Evolutionary conservation across 2,888 invertebrate genomes (phyloP), one percentile per base, ranked within the genome.

Genomic region (Rhagophthalmus giganteus): DNA sequence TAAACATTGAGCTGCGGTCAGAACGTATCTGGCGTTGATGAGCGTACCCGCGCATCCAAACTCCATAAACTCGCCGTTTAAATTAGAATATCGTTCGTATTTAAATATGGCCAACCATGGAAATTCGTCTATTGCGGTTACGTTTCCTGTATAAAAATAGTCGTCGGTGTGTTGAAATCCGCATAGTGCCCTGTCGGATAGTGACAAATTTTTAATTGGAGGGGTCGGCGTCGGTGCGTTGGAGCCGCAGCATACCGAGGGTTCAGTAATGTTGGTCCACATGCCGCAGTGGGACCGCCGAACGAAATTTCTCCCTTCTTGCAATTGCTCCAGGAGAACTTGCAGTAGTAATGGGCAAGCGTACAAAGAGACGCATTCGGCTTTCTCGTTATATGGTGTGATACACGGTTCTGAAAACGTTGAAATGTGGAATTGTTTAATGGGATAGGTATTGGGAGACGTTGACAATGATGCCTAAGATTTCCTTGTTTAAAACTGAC

Each of bases 121-220:
- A 38, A 27, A 38, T 27, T 38, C 38, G 4, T 38, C 38, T 6
- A 38, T 38, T 12, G 27, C 12, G 1, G 38, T 24, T 7, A 9
- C 27, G 2, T 5, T 27, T 10, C 10, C 27, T 7, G 26, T 26
- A n/a, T 24, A 12, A 14, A 26, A 6, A n/a, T 38, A 38, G 16
- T 38, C 38, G 12, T 38, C 38, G 13, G 38, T 10, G 15, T 38
- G 38, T 14, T 38, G 38, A 26, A 12, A 38, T 2, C 38, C 38
- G 13, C 38, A 38, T 12, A 7, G 6, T 32, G 2, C 9, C n/a
- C 13, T 32, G 9, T 7, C 28, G 4, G 28, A 28, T 28, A 35
- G 20, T 2, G 6, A 3, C 12, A 24, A 11, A 9, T 9, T 16
- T n/a, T n/a, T n/a, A n/a, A n/a, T n/a, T n/a, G n/a, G n/a, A n/a